Evolutionary conservation across 2,797 vertebrate genomes (phyloP).

Genomic region (Gymnodraco acuticeps): DNA sequence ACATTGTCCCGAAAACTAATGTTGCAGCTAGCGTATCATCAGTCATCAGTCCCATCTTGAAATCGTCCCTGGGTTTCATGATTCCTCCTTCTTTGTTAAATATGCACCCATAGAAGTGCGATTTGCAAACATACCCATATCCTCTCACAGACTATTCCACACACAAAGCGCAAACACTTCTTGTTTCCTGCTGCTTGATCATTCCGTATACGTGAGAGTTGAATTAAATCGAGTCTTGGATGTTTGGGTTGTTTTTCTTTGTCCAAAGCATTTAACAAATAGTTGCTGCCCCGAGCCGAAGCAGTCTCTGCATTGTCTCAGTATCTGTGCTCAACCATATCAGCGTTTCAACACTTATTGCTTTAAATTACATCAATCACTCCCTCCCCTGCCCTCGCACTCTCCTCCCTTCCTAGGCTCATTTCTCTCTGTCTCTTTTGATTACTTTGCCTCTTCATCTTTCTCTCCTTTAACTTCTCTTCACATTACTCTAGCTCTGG

Average conservation of each 20-base stretch:
- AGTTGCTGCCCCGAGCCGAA: constrained; percentile 75
- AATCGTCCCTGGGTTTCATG: constrained; percentile 24
- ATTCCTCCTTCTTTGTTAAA: constrained; percentile 30
- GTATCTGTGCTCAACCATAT: constrained; percentile 81
- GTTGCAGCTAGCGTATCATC: constrained; percentile 40
- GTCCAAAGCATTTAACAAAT: constrained; percentile 82
- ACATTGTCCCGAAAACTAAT: constrained; percentile 57
- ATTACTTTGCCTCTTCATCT: constrained; percentile 86
- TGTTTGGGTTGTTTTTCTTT: constrained; percentile 78
- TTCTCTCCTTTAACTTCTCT: constrained; percentile 81
- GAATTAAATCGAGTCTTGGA: constrained; percentile 81
- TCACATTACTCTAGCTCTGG: constrained; percentile 76
- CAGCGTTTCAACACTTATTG: constrained; percentile 88
- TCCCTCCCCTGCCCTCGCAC: constrained; percentile 73
- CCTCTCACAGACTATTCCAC: background rate
- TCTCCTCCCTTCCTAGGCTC: constrained; percentile 76
- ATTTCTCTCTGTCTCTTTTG: constrained; percentile 86
- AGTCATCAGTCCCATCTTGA: constrained; percentile 33
- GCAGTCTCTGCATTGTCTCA: constrained; percentile 75
- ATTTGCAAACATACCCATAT: constrained; percentile 7
- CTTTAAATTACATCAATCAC: constrained; percentile 90
- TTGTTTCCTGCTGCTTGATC: constrained; percentile 59
- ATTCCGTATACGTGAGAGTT: constrained; percentile 64
- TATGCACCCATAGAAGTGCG: constrained; percentile 5
- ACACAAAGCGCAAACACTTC: constrained; percentile 32